Evolutionary conservation across 2,113 vertebrate genomes (phyloP), one percentile per base, ranked within the genome.

Genomic region (Danionella cerebrum): DNA sequence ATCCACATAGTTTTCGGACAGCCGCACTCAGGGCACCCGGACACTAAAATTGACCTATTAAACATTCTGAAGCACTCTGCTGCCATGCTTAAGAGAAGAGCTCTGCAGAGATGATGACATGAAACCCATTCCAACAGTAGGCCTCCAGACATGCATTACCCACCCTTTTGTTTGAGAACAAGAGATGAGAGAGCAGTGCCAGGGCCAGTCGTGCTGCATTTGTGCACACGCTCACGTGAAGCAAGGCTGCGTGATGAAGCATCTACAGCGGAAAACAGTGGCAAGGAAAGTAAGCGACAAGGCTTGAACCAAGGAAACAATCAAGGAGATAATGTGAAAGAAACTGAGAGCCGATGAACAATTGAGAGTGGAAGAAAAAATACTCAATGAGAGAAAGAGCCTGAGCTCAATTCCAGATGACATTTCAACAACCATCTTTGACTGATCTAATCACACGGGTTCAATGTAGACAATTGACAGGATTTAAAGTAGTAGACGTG

Each of bases 101-200:
- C 58, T 50, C 74, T 70, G 45, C 76, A 53, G 41, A 73, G 76
- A 65, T 76, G 71, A 82, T 83, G 78, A 71, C 64, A 82, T 78
- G 73, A 65, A 82, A 65, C 74, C 78, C 75, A 82, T 80, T 78
- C 76, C 80, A 73, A 71, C 75, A 67, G 50, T 70, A 42, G 69
- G 59, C 67, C 67, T 71, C 48, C 68, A 31, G 69, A 78, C 87
- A 86, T 84, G 89, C 84, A 84, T 93, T 89, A 98, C 93, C 93
- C 94, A 98, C 96, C 94, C 94, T 96, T 95, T 86, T 91, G 90
- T 91, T 90, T 97, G 83, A 91, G 90, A 92, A 89, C 89, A 81
- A 97, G 89, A 92, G 94, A 94, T 90, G 93, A 94, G 82, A 94
- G 81, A 91, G 93, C 90, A 88, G 93, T 91, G 78, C 91, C 90